Conservation (phyloP, 2,797 vertebrate genomes). For the Schizopygopsis pylzovi region DNA sequence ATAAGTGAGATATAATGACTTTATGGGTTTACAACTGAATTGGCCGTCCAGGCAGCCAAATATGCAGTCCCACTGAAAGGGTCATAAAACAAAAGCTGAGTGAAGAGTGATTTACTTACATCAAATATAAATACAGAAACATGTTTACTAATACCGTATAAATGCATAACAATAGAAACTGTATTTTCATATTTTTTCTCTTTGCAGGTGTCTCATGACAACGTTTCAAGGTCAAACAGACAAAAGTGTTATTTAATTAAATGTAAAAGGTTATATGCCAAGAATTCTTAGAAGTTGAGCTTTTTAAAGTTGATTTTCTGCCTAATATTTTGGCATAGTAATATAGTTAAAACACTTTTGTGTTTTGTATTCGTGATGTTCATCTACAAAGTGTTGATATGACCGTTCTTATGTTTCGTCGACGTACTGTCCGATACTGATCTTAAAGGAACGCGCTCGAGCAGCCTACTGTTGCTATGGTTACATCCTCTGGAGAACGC, state of each 20-base stretch:
- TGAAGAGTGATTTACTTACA: neutral
- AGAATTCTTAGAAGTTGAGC: neutral
- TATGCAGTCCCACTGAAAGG: neutral
- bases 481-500: neutral
- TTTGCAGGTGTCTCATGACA: neutral
- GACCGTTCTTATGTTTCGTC: neutral
- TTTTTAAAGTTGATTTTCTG: neutral
- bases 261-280: neutral
- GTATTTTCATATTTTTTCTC: neutral
- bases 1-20: neutral
- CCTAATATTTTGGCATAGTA: neutral
- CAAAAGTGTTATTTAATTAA: neutral
- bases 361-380: neutral
- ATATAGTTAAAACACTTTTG: neutral
- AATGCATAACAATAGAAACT: neutral
- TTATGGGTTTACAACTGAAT: neutral
- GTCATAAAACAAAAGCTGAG: neutral
- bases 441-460: neutral
- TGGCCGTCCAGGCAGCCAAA: neutral
- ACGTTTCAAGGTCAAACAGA: neutral
- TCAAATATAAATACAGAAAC: neutral
- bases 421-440: neutral
- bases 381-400: neutral
- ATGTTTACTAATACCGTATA: neutral
- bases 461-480: slow-evolving; percentile 32